These are phyloP conservation scores for Lasioglossum villosulum DNA, from an alignment of 2,888 invertebrate genomes.

Conservation along the genomic window DNA sequence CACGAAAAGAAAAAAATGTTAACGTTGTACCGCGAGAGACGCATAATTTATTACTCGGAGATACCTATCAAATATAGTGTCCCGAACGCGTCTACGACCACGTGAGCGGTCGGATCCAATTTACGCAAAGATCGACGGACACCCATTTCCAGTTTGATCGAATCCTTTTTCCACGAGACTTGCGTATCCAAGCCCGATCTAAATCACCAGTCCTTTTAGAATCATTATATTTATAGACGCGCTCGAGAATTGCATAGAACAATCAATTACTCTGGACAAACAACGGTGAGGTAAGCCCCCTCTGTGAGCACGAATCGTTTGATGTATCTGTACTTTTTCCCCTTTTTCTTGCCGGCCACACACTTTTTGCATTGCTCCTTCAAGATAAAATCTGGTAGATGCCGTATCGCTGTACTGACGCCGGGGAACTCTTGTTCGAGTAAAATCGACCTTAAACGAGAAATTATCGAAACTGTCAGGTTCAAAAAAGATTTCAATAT, in stretches of 20 bases:
- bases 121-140: slow-evolving; percentile 74
- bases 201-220: background rate
- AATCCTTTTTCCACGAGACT: slow-evolving; percentile 87
- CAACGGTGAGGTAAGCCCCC: slow-evolving; percentile 86
- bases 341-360: slow-evolving; percentile 80
- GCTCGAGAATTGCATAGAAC: background rate
- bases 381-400: slow-evolving; percentile 86
- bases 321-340: slow-evolving; percentile 84
- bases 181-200: slow-evolving; percentile 85
- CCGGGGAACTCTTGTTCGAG: slow-evolving; percentile 84
- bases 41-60: background rate
- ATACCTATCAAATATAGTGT: slow-evolving; percentile 85
- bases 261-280: slow-evolving; percentile 86
- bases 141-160: slow-evolving; percentile 84
- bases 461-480: background rate
- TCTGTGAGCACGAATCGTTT: slow-evolving; percentile 85
- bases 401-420: slow-evolving; percentile 84
- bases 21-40: background rate
- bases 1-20: background rate
- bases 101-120: slow-evolving; percentile 84
- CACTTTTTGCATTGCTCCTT: slow-evolving; percentile 78
- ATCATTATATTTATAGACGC: background rate
- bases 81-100: slow-evolving; percentile 86
- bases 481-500: background rate
- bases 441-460: slow-evolving; percentile 80